Conservation (phyloP, 2,113 vertebrate genomes). For the Notechis scutatus region DNA sequence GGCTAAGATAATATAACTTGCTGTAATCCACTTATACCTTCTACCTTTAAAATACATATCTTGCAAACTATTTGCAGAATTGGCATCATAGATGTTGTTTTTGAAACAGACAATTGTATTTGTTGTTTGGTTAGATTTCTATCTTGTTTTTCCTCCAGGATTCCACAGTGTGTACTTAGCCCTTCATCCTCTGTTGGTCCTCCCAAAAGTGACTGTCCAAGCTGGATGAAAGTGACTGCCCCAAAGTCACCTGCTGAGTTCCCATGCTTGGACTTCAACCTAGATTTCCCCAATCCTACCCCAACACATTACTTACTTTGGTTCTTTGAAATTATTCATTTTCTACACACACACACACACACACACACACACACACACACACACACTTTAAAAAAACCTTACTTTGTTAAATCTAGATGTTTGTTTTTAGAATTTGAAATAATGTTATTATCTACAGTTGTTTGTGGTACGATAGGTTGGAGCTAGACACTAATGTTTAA, state of each 20-base stretch:
- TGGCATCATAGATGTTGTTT: conserved; percentile 24
- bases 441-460: conserved; percentile 50
- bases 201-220: neutral
- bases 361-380: no score
- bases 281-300: neutral
- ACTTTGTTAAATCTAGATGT: conserved; percentile 39
- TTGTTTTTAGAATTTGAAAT: conserved; percentile 50
- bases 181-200: neutral
- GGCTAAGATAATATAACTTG: neutral
- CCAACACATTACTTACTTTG: neutral
- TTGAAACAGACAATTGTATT: neutral
- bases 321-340: neutral
- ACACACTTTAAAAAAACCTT: conserved; percentile 43
- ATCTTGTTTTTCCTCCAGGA: neutral
- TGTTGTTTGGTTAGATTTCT: neutral
- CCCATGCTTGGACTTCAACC: neutral
- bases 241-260: neutral
- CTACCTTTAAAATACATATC: neutral
- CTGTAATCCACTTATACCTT: neutral
- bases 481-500: neutral
- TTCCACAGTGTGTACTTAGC: neutral
- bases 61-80: conserved; percentile 20
- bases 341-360: no score
- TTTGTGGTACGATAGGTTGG: neutral
- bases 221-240: neutral